Base-by-base conservation (phyloP, 1,140 invertebrate species). In the Amyelois transitella region DNA sequence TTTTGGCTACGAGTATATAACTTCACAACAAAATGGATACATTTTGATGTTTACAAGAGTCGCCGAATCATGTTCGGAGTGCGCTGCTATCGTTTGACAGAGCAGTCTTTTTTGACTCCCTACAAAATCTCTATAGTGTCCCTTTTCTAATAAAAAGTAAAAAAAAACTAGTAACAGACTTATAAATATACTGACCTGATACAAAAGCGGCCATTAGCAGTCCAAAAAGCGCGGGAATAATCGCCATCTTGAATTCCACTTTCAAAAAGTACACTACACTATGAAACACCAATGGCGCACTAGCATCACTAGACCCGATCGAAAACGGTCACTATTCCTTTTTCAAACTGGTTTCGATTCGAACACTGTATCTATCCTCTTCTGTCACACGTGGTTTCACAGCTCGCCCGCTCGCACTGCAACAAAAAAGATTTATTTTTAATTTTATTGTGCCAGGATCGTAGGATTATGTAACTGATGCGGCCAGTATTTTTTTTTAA, bases 141-240 rank as follows among this genome's bases (percentile, higher is more conserved):
- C n/a, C n/a, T n/a, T n/a, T n/a, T n/a, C n/a, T n/a, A n/a, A n/a
- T n/a, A n/a, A n/a, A n/a, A n/a, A n/a, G n/a, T n/a, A n/a, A n/a
- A n/a, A n/a, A n/a, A n/a, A n/a, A n/a, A n/a, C n/a, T n/a, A 28
- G 25, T 28, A 6, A 28, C 7, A 10, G 25, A 28, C 25, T 8
- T 8, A 8, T 6, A 28, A 6, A 28, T 3, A 28, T 2, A 55
- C 53, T 73, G 49, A 81, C 78, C 78, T 81, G 69, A 69, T 19
- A 81, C 78, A 59, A 77, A 44, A 51, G 51, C 66, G 53, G 66
- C 69, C 55, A 81, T 50, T 14, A 79, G 55, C 47, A 79, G 62
- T 69, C 72, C 75, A 55, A 81, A 77, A 79, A 79, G 58, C 60
- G 78, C 78, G 78, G 79, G 73, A 81, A 81, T 58, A 58, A 48